Base-by-base conservation (phyloP, 1,140 invertebrate genomes). In the Drosophila insularis region DNA sequence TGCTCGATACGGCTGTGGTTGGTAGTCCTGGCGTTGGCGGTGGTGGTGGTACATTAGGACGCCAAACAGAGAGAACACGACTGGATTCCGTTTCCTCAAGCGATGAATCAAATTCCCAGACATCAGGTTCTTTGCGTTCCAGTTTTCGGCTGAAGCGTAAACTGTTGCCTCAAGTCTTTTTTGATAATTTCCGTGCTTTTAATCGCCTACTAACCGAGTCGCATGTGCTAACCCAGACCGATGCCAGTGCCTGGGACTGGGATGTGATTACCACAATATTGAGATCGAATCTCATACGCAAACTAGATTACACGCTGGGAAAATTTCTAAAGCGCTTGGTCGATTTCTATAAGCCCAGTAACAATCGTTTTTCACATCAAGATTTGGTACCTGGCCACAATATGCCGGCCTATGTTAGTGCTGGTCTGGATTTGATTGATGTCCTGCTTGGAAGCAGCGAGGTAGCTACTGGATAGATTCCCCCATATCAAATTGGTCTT, bases 261-360 rank as follows among this genome's bases (percentile, higher is more conserved):
- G 95, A 96, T 78, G 93, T 96, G 17, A 95, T 98, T 71, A 93
- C 94, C 68, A 94, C 95, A 37, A 94, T 98, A 80, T 92, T 98
- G 4, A 96, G 95, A 94, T 90, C 82, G 17, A 90, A 82, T 71
- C 55, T 80, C 35, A 93, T 94, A 76, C 94, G 94, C 73, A 91
- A 95, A n/a, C 93, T 95, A 56, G 96, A 98, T 86, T 95, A 95
- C 39, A 95, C 94, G 63, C 94, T 96, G 89, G 94, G 94, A 55
- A 89, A 94, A n/a, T 98, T 98, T 92, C 93, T 98, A 1, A 95
- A 95, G 68, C 94, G 95, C 35, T 93, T 99, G 2, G 93, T 98
- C 1, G 95, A 96, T 70, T 99, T 98, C 91, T 97, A 96, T 86
- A 96, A 96, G 90, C 98, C 98, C 0, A 96, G 96, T 14, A 96